A percentile compares a stretch with the other conserved stretches of the same genome.
These are phyloP conservation scores for Scarus forsteni DNA, from an alignment of 2,797 vertebrate genomes.

Conservation along the genomic window DNA sequence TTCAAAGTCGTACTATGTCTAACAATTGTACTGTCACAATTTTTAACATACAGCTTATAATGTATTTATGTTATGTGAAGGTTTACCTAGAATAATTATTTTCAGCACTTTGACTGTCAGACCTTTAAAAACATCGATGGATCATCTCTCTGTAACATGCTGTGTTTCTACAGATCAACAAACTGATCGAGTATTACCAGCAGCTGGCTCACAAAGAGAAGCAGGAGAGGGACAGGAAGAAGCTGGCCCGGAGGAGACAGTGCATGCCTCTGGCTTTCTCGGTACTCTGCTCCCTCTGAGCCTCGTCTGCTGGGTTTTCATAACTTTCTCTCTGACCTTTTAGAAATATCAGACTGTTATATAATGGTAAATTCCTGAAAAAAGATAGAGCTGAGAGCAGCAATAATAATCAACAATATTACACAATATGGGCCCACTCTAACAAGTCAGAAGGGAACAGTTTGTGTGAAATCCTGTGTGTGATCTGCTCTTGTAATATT, in stretches of 20 bases:
- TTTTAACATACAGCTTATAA: too few relatives aligned
- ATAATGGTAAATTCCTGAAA: slow-evolving; percentile 1
- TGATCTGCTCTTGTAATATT: too few relatives aligned
- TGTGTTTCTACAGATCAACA: slow-evolving; percentile 89
- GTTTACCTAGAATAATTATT: background rate
- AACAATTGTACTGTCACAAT: too few relatives aligned
- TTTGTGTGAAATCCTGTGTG: too few relatives aligned
- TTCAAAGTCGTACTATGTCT: too few relatives aligned
- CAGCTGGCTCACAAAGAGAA: slow-evolving; percentile 98
- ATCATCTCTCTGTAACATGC: slow-evolving; percentile 5
- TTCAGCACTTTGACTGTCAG: background rate
- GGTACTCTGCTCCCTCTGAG: slow-evolving; percentile 84
- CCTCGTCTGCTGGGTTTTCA: slow-evolving; percentile 8
- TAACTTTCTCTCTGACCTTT: slow-evolving; percentile 16
- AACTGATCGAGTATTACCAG: slow-evolving; percentile 98
- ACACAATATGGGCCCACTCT: too few relatives aligned
- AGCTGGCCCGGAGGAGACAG: slow-evolving; percentile 94
- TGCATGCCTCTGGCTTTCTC: slow-evolving; percentile 97
- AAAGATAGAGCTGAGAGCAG: background rate
- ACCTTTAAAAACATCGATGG: background rate
- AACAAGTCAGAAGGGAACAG: too few relatives aligned
- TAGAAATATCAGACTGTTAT: slow-evolving; percentile 18
- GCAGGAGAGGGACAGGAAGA: slow-evolving; percentile 96
- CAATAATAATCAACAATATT: too few relatives aligned
- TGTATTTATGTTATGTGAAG: too few relatives aligned